phyloP scores from a whole-genome alignment of 2,797 vertebrate species.

The Chelon auratus region DNA sequence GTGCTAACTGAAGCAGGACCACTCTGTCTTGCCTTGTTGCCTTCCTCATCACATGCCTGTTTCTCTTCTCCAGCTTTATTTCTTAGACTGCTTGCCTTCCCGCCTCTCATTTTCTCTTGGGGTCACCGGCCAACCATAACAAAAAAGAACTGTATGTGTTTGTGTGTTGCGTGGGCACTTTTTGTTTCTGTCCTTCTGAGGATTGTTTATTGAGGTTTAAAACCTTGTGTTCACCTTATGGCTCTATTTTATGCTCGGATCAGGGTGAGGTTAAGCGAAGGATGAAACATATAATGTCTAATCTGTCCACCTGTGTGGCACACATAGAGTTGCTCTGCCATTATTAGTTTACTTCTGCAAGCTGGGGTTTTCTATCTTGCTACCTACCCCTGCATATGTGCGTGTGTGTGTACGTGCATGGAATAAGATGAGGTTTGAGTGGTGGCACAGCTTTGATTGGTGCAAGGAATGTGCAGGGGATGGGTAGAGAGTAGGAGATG shows the following conservation, averaged over 20 bases:
- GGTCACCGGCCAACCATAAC: slow-evolving; percentile 72
- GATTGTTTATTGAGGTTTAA: slow-evolving; percentile 24
- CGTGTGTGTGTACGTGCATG: not conserved
- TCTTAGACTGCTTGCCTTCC: slow-evolving; percentile 40
- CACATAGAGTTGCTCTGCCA: slow-evolving; percentile 7
- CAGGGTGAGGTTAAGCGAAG: slow-evolving; percentile 11
- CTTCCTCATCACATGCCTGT: slow-evolving; percentile 66
- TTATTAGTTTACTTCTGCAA: slow-evolving; percentile 36
- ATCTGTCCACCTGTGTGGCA: slow-evolving; percentile 7
- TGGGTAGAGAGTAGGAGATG: slow-evolving; percentile 14
- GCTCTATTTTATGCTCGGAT: slow-evolving; percentile 15
- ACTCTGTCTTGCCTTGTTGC: slow-evolving; percentile 71
- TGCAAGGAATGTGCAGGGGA: slow-evolving; percentile 18
- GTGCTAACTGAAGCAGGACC: slow-evolving; percentile 63
- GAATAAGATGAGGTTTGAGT: slow-evolving; percentile 23
- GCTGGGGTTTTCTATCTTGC: slow-evolving; percentile 22
- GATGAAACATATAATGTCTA: slow-evolving; percentile 18
- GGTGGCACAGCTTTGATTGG: slow-evolving; percentile 41
- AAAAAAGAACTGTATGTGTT: slow-evolving; percentile 31
- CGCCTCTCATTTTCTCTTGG: slow-evolving; percentile 48
- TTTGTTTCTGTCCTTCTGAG: slow-evolving; percentile 28
- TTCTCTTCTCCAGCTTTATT: slow-evolving; percentile 53
- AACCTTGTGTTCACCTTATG: slow-evolving; percentile 19
- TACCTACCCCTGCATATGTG: not conserved
- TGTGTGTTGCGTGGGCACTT: slow-evolving; percentile 18